Conservation (phyloP, 2,113 vertebrate genomes). For the Dipodomys stephensi region DNA sequence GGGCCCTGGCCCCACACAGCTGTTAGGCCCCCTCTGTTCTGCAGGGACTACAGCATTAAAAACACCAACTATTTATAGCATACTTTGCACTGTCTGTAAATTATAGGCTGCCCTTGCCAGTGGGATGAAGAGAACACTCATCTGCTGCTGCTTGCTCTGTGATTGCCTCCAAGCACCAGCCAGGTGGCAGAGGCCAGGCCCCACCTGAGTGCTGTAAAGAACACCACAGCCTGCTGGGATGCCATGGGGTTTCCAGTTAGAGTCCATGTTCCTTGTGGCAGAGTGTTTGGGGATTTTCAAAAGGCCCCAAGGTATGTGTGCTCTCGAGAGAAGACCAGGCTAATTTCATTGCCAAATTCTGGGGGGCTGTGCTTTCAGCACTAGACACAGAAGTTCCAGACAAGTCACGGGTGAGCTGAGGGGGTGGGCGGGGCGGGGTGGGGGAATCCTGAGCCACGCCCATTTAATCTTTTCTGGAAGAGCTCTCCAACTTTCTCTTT, state of each 20-base stretch:
- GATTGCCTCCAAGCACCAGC: slow-evolving; percentile 18
- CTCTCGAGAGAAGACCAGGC: slow-evolving; percentile 17
- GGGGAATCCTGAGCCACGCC: rapidly evolving
- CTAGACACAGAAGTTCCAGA: background rate
- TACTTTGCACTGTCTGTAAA: slow-evolving; percentile 75
- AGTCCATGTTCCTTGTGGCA: slow-evolving; percentile 31
- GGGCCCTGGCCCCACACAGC: slow-evolving; percentile 60
- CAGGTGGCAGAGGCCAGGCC: slow-evolving; percentile 63
- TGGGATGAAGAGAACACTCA: slow-evolving; percentile 48
- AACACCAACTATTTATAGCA: slow-evolving; percentile 78
- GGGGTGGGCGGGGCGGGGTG: too few species aligned
- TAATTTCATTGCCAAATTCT: background rate
- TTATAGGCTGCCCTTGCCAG: slow-evolving; percentile 69
- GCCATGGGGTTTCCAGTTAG: background rate
- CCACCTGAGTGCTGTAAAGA: slow-evolving; percentile 32
- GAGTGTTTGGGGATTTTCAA: background rate
- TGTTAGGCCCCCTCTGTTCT: slow-evolving; percentile 71
- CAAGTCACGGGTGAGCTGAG: background rate
- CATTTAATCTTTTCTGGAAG: background rate
- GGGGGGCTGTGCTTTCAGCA: background rate
- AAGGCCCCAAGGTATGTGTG: background rate
- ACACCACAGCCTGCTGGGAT: background rate
- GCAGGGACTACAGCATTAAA: slow-evolving; percentile 66
- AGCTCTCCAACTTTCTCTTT: background rate
- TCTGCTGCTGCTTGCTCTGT: background rate